These are phyloP conservation scores for Tragulus kanchil DNA, from an alignment of 2,113 vertebrate species.

Conservation along the genomic window DNA sequence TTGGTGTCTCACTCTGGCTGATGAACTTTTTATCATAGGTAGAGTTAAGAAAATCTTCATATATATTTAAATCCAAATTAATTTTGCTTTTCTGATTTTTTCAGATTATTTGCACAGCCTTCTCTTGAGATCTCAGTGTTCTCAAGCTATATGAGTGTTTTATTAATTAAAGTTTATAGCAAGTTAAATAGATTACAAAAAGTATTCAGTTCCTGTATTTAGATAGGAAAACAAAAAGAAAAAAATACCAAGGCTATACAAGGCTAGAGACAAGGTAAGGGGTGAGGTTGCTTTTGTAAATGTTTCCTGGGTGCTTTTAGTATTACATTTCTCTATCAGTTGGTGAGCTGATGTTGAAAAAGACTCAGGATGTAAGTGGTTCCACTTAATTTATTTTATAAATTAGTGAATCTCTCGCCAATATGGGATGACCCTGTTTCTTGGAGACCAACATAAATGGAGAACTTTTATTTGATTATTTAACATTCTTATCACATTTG, in stretches of 20 bases:
- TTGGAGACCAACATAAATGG: not conserved
- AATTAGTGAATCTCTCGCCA: not conserved
- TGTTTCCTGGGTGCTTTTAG: not conserved
- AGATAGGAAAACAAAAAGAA: not conserved
- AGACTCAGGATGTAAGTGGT: not conserved
- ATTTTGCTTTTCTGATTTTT: not conserved
- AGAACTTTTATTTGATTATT: not conserved
- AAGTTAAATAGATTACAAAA: not conserved
- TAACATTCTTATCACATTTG: not conserved
- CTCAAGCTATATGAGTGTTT: not conserved
- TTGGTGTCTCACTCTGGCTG: not conserved
- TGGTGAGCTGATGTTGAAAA: not conserved
- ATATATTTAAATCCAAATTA: not conserved
- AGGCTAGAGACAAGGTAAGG: not conserved
- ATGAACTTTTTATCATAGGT: not conserved
- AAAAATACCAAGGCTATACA: not conserved
- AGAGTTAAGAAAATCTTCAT: not conserved
- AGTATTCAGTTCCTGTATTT: not conserved
- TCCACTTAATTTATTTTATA: not conserved
- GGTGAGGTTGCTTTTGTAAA: not conserved
- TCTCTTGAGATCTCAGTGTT: not conserved
- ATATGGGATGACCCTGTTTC: not conserved
- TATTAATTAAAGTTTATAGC: not conserved
- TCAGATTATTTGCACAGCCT: not conserved
- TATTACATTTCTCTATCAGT: not conserved